Evolutionary conservation across 2,888 invertebrate genomes (phyloP).

Genomic region (Platycnemis pennipes): DNA sequence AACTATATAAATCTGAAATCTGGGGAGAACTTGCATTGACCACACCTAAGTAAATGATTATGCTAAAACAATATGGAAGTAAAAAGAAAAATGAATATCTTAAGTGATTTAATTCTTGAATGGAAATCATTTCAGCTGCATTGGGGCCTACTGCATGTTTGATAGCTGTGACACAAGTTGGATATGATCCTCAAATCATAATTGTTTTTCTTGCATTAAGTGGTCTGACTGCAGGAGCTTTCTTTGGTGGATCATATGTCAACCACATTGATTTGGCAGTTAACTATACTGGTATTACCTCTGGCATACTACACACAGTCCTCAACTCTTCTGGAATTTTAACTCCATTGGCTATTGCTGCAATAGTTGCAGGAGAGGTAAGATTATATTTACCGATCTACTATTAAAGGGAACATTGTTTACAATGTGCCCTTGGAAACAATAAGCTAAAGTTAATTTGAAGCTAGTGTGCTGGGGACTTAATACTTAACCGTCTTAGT

Average conservation of each 20-base stretch:
- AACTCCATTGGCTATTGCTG: neutral
- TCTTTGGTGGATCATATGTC: constrained; percentile 53
- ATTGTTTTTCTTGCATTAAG: constrained; percentile 6
- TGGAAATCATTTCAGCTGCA: constrained; percentile 21
- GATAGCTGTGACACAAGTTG: constrained; percentile 30
- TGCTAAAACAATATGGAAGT: no score
- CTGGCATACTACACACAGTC: constrained; percentile 42
- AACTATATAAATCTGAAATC: no score
- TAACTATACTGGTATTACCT: neutral
- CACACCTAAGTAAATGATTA: no score
- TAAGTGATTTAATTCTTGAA: neutral
- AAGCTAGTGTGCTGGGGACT: no score
- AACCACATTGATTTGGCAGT: constrained; percentile 55
- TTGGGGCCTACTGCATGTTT: constrained; percentile 29
- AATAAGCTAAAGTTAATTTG: no score
- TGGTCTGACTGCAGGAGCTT: neutral
- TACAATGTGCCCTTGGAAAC: no score
- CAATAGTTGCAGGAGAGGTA: constrained; percentile 29
- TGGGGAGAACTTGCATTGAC: no score
- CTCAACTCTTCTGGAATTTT: constrained; percentile 37
- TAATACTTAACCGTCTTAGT: no score
- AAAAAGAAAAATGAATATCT: no score
- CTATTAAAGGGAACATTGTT: no score
- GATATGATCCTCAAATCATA: constrained; percentile 17
- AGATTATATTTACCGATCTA: neutral